Evolutionary conservation across 2,797 vertebrate species (phyloP).

Genomic region (Anguilla marmorata): DNA sequence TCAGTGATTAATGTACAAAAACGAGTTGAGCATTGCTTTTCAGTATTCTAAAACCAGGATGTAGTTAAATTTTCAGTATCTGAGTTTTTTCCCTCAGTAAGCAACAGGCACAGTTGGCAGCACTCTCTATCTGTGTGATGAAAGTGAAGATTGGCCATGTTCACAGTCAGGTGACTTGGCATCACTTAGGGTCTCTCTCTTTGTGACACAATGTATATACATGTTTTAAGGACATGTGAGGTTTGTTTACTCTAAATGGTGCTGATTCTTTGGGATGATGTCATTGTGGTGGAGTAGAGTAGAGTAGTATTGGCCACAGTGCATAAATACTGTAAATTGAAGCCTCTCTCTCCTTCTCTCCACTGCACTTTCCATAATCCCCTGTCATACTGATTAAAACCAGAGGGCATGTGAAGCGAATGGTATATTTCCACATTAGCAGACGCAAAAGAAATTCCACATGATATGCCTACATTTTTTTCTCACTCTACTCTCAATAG

Average conservation of each 20-base stretch:
- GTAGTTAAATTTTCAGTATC: neutral
- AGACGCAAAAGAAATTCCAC: neutral
- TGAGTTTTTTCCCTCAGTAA: neutral
- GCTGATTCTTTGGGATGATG: constrained; percentile 11
- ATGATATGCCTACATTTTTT: neutral
- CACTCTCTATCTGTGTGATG: neutral
- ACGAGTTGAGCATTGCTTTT: neutral
- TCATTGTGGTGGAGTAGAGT: neutral
- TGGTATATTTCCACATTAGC: neutral
- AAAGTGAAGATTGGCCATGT: neutral
- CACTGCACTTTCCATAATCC: constrained; percentile 17
- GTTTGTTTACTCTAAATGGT: neutral
- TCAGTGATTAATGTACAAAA: neutral
- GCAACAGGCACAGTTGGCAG: neutral
- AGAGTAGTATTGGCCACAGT: neutral
- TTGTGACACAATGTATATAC: neutral
- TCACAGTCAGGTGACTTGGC: constrained; percentile 15
- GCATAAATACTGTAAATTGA: constrained; percentile 17
- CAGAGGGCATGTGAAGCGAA: constrained; percentile 8
- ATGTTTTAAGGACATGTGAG: neutral
- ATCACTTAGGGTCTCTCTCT: neutral
- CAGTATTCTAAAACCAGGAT: neutral
- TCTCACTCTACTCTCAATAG: neutral
- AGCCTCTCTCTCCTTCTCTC: constrained; percentile 11
- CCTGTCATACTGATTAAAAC: constrained; percentile 24